Evolutionary conservation across 1,140 invertebrate genomes (phyloP), one percentile per base, ranked within the genome.

Genomic region (Trichoplusia ni): DNA sequence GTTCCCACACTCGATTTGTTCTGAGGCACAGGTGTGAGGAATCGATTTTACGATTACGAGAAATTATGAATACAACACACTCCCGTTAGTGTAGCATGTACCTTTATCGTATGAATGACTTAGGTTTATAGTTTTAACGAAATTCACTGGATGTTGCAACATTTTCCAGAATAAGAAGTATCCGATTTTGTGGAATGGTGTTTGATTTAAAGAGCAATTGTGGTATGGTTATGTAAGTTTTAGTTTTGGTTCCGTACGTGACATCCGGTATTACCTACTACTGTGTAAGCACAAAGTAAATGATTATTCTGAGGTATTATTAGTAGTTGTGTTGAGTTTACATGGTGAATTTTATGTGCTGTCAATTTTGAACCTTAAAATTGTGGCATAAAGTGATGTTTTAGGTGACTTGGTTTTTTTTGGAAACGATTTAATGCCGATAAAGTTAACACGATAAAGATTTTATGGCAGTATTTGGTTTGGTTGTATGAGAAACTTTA

Each of bases 1-100:
- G 25, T 60, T 60, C 56, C 56, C 56, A 60, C 56, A 60, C 18
- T 27, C 42, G 37, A 16, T 19, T 23, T 61, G 59, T 25, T 62
- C 42, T 49, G 29, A 33, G 23, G 54, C 54, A 16, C 56, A 60
- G 40, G 56, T 60, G 56, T 37, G 56, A n/a, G 27, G 40, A 46
- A 60, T 60, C 56, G 40, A 60, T 46, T 60, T 60, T 60, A 60
- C 40, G 6, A 35, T 46, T 60, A 47, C 56, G 56, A 35, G 42
- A 60, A 60, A 33, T 46, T 33, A 40, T 27, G 14, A 13, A 42
- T 29, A 59, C 54, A 19, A 35, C 18, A 29, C 19, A 23, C n/a
- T 29, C 14, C 23, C 13, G 38, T 37, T 21, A 31, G 4, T 4
- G 11, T 16, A 9, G 29, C 11, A 19, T 58, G 42, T 40, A n/a